A percentile compares a stretch with the other conserved stretches of the same genome.
phyloP scores from a whole-genome alignment of 2,888 invertebrate species.

The Chalcosyrphus nemorum region DNA sequence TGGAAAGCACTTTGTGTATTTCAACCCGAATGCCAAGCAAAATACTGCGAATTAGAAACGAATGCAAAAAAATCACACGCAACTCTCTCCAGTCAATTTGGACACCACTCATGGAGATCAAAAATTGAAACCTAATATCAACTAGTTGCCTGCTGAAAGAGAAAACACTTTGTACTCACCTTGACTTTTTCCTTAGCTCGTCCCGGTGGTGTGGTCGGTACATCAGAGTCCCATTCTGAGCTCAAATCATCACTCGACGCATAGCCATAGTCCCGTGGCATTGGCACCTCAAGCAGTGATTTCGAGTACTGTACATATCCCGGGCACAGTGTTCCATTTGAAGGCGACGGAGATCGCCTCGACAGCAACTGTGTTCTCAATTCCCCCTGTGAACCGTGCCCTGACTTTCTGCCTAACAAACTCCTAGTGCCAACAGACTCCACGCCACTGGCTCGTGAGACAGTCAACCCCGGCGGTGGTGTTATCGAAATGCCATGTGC shows the following conservation, averaged over 20 bases:
- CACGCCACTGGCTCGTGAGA: slow-evolving; percentile 8
- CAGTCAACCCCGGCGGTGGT: slow-evolving; percentile 52
- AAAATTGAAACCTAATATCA: too few relatives aligned
- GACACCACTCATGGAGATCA: too few relatives aligned
- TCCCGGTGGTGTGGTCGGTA: slow-evolving; percentile 79
- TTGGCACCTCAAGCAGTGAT: slow-evolving; percentile 89
- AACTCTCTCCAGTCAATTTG: too few relatives aligned
- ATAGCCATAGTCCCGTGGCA: slow-evolving; percentile 91
- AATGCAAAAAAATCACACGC: too few relatives aligned
- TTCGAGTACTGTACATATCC: slow-evolving; percentile 92
- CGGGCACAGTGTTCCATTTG: slow-evolving; percentile 81
- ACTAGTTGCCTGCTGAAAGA: too few relatives aligned
- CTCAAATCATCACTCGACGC: slow-evolving; percentile 95
- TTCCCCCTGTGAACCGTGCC: neutral
- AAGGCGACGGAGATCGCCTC: slow-evolving; percentile 83
- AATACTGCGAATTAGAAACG: too few relatives aligned
- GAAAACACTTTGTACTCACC: slow-evolving; percentile 70
- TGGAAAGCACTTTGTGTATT: too few relatives aligned
- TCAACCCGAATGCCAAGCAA: too few relatives aligned
- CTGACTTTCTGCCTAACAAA: slow-evolving; percentile 9
- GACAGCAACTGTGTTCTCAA: slow-evolving; percentile 69
- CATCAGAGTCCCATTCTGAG: slow-evolving; percentile 96
- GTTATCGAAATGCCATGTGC: slow-evolving; percentile 80
- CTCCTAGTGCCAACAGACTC: slow-evolving; percentile 63
- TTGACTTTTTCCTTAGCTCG: slow-evolving; percentile 74